These are phyloP conservation scores for Semicossyphus pulcher DNA, from an alignment of 2,113 vertebrate species.

Conservation along the genomic window DNA sequence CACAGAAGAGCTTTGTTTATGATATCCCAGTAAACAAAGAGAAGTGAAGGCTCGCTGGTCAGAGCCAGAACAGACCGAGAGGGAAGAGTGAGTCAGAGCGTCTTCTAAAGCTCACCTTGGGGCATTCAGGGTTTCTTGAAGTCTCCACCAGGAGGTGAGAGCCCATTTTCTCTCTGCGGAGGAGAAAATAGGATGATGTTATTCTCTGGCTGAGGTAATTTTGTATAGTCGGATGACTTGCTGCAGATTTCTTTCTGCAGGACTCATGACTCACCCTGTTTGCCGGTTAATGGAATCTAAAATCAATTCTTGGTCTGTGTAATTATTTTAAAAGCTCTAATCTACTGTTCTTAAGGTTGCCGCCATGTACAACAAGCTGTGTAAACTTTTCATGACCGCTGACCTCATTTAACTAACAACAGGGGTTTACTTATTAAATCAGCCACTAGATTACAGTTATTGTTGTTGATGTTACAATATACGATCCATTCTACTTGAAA, in stretches of 20 bases:
- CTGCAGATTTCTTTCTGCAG: background rate
- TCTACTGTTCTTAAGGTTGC: background rate
- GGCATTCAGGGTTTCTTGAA: slow-evolving; percentile 90
- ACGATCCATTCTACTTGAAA: too few species aligned
- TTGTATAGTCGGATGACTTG: background rate
- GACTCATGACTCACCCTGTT: slow-evolving; percentile 1
- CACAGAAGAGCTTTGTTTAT: slow-evolving; percentile 18
- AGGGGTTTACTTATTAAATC: too few species aligned
- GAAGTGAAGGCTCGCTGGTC: background rate
- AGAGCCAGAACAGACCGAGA: background rate
- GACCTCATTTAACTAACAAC: too few species aligned
- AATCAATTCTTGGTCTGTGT: background rate
- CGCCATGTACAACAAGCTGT: background rate
- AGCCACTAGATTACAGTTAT: too few species aligned
- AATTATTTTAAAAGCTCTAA: background rate
- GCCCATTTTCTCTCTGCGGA: slow-evolving; percentile 92
- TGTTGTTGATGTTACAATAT: too few species aligned
- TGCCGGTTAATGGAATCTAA: background rate
- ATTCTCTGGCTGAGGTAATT: slow-evolving; percentile 31
- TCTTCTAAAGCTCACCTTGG: slow-evolving; percentile 87
- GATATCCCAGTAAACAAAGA: slow-evolving; percentile 24
- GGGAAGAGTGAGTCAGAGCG: slow-evolving; percentile 10
- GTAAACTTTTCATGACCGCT: background rate
- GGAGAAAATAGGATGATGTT: slow-evolving; percentile 32
- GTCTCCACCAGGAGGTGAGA: slow-evolving; percentile 94